A percentile compares a stretch with the other conserved stretches of the same genome.
phyloP scores from a whole-genome alignment of 1,140 invertebrate genomes.

The Lepidurus packardi region DNA sequence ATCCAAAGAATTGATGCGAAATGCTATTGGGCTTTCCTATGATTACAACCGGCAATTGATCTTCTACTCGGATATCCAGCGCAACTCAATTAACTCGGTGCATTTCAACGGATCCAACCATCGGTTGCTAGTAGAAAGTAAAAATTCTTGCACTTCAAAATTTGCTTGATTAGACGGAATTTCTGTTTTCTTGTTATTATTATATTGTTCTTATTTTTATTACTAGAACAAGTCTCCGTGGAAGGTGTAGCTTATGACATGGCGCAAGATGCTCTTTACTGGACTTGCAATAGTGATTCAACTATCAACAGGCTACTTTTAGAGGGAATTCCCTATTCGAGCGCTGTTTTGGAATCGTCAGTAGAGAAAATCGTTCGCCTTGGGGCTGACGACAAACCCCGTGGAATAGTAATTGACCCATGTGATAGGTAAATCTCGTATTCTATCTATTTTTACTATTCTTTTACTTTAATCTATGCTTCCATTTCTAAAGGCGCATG shows the following conservation, averaged over 20 bases:
- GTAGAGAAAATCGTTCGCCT: constrained; percentile 63
- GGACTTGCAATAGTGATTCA: constrained; percentile 76
- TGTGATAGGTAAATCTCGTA: constrained; percentile 56
- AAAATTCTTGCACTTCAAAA: background rate
- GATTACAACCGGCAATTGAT: constrained; percentile 63
- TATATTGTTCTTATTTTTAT: constrained; percentile 20
- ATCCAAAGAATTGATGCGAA: constrained; percentile 63
- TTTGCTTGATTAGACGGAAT: constrained; percentile 17
- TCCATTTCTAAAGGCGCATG: constrained; percentile 49
- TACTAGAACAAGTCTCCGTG: constrained; percentile 61
- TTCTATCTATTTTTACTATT: background rate
- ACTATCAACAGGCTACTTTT: constrained; percentile 61
- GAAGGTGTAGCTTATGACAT: constrained; percentile 75
- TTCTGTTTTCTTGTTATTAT: background rate
- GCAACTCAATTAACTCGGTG: constrained; percentile 74
- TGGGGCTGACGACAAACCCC: constrained; percentile 62
- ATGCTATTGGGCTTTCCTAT: constrained; percentile 76
- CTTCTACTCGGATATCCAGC: constrained; percentile 83
- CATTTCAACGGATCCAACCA: constrained; percentile 72
- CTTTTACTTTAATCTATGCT: background rate
- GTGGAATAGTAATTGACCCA: constrained; percentile 74
- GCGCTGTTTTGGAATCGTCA: constrained; percentile 40
- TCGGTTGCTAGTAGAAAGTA: constrained; percentile 49
- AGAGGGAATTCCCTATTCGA: constrained; percentile 37
- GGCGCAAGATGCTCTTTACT: constrained; percentile 62